Base-by-base conservation (phyloP, 2,113 vertebrate genomes). In the Australoheros scitulus region DNA sequence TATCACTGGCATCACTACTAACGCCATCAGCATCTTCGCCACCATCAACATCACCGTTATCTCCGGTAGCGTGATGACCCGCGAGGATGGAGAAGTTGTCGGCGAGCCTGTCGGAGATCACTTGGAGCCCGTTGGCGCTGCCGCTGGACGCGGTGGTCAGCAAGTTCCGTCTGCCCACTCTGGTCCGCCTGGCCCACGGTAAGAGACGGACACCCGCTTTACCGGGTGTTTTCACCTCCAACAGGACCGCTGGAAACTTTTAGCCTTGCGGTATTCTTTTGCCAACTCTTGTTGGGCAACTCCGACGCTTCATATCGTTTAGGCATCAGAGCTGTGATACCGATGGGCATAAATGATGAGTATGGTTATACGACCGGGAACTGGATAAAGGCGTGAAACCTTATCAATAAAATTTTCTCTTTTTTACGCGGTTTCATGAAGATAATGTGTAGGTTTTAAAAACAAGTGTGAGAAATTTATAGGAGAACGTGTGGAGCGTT, bases 111-210 rank as follows among this genome's bases (percentile, higher is more conserved):
- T 96, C 96, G 87, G 96, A 96, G 92, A 95, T 98, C 93, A 92
- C 95, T 87, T 98, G 97, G 97, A 97, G 97, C 96, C 95, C 97
- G 92, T 95, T 97, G 94, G 95, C 97, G 91, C 94, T 98, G 94
- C 97, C 97, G 64, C 90, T 98, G 78, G 97, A 98, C 88, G 95
- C 96, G 77, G 96, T 98, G 94, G 97, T 98, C 93, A 97, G 97
- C 93, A 97, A 97, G 95, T 97, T 97, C 94, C 97, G 97, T 76
- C 93, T 98, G 94, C 97, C 97, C 78, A 96, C 97, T 11, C 95
- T 98, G 89, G 97, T 97, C 82, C 96, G 96, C 50, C 96, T 97
- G 59, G 96, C 96, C 61, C 96, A 95, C 96, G 97, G 97, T 98
- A 97, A 88, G 84, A 88, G 11, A 65, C 7, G 38, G 10, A 26